Conservation (phyloP, 2,797 vertebrate genomes). For the Lutjanus argentimaculatus region DNA sequence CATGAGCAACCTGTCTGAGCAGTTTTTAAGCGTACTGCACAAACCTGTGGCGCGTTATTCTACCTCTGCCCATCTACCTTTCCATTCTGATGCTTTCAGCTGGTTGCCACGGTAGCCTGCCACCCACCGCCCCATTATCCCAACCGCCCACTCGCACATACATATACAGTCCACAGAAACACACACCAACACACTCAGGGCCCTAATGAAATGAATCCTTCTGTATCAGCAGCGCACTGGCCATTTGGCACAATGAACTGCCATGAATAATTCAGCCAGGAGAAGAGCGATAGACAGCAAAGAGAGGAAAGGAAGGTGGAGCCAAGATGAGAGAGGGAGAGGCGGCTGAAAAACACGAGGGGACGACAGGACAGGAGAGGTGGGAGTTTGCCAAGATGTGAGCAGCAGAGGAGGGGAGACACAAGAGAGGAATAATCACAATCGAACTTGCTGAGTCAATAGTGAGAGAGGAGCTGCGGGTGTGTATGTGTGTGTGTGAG, state of each 20-base stretch:
- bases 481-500: background rate
- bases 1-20: background rate
- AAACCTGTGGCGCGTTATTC: background rate
- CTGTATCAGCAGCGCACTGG: constrained; percentile 72
- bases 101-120: constrained; percentile 26
- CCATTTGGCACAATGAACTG: constrained; percentile 77
- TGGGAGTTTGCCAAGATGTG: constrained; percentile 42
- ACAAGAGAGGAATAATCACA: constrained; percentile 55
- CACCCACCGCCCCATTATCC: constrained; percentile 48
- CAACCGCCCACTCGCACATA: constrained; percentile 48
- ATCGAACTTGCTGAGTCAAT: constrained; percentile 80
- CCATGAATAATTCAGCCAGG: constrained; percentile 82
- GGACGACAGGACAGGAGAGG: constrained; percentile 38
- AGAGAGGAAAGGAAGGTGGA: constrained; percentile 42
- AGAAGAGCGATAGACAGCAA: constrained; percentile 51
- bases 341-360: constrained; percentile 28
- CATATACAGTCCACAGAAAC: constrained; percentile 43
- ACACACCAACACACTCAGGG: constrained; percentile 42
- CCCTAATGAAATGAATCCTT: constrained; percentile 79
- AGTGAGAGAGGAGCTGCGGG: constrained; percentile 50
- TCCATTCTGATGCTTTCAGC: constrained; percentile 35
- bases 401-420: constrained; percentile 50
- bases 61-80: constrained; percentile 21
- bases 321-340: constrained; percentile 40
- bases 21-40: background rate